Evolutionary conservation across 2,113 vertebrate species (phyloP).

Genomic region (Riparia riparia): DNA sequence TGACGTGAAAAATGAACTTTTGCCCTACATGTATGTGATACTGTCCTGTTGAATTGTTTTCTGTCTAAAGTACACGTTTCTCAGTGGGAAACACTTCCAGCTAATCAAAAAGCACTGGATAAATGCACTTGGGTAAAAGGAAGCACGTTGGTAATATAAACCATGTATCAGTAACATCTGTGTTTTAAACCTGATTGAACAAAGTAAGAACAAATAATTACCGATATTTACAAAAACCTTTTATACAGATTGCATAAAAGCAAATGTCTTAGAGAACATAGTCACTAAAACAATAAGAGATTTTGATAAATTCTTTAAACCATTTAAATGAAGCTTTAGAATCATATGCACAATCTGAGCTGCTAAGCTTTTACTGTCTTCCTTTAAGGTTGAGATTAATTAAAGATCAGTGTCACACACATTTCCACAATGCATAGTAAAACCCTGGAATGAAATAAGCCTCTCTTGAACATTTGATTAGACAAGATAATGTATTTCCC

Average conservation of each 20-base stretch:
- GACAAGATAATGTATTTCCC: slow-evolving; percentile 72
- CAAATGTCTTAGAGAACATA: background rate
- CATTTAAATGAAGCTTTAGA: background rate
- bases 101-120: background rate
- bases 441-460: slow-evolving; percentile 49
- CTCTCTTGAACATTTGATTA: slow-evolving; percentile 70
- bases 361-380: slow-evolving; percentile 3
- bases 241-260: background rate
- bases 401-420: slow-evolving; percentile 55
- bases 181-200: background rate
- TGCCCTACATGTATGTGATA: background rate
- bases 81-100: background rate
- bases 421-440: slow-evolving; percentile 62
- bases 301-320: background rate
- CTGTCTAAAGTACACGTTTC: background rate
- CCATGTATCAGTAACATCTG: background rate
- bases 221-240: background rate
- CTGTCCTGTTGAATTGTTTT: background rate
- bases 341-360: background rate
- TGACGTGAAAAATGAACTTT: background rate
- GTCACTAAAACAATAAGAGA: background rate
- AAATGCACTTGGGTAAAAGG: slow-evolving; percentile 10
- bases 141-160: background rate
- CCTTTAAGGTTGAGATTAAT: slow-evolving; percentile 42
- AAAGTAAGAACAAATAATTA: background rate